These are phyloP conservation scores for Molorchus minor DNA, from an alignment of 2,888 invertebrate species.

Conservation along the genomic window DNA sequence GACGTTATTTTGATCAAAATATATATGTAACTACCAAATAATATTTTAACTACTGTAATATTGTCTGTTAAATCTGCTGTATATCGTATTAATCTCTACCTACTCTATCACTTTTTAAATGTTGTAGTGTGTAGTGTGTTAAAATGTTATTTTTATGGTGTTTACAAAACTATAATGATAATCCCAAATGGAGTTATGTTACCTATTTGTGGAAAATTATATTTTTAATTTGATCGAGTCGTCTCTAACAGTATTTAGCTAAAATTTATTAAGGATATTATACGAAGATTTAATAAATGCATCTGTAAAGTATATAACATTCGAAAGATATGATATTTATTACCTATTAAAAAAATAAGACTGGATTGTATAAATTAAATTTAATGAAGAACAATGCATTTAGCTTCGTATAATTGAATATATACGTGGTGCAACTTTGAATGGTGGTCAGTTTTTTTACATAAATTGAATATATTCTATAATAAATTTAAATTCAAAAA, in stretches of 20 bases:
- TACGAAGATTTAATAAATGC: conserved; percentile 16
- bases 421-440: conserved; percentile 4
- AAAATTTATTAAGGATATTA: conserved; percentile 1
- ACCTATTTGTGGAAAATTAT: conserved; percentile 1
- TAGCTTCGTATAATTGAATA: conserved; percentile 25
- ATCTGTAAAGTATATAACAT: conserved; percentile 1
- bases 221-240: conserved; percentile 21
- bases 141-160: conserved; percentile 37
- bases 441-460: too few relatives aligned
- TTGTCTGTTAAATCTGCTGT: conserved; percentile 47
- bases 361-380: conserved; percentile 16
- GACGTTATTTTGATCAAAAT: conserved; percentile 8
- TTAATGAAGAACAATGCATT: conserved; percentile 16
- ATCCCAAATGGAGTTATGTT: conserved; percentile 8
- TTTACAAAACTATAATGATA: conserved; percentile 30
- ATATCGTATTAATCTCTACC: conserved; percentile 43
- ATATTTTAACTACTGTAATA: conserved; percentile 36
- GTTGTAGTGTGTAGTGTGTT: conserved; percentile 45
- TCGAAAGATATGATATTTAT: neutral
- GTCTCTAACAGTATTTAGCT: conserved; percentile 18
- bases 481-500: too few relatives aligned
- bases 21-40: conserved; percentile 22
- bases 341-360: conserved; percentile 21
- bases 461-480: too few relatives aligned
- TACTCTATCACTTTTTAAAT: conserved; percentile 49